Evolutionary conservation across 1,140 invertebrate species (phyloP).

Genomic region (Brachionus manjavacas): DNA sequence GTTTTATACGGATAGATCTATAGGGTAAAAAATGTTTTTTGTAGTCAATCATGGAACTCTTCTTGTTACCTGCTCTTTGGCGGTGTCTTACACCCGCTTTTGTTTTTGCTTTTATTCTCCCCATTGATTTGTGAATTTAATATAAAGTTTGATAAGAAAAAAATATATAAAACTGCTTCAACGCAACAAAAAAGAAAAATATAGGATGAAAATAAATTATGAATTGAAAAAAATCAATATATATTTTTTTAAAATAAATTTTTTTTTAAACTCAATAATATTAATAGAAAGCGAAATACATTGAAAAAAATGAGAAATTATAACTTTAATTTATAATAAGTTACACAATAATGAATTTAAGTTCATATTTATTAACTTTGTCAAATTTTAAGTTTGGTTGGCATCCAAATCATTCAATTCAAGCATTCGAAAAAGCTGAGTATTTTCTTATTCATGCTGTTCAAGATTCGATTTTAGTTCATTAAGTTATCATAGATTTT

Average conservation of each 20-base stretch:
- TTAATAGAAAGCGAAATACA: not conserved
- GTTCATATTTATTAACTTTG: not conserved
- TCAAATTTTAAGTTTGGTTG: not conserved
- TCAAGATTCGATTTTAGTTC: not conserved
- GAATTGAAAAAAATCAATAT: conserved; percentile 37
- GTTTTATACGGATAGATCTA: conserved; percentile 28
- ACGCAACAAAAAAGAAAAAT: not conserved
- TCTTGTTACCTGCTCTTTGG: not conserved
- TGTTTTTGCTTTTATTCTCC: conserved; percentile 1
- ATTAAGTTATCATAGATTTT: not conserved
- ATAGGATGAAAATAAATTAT: conserved; percentile 36
- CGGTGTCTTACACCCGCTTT: not conserved
- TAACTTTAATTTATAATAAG: not conserved
- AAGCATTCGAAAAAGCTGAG: not conserved
- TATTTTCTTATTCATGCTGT: not conserved
- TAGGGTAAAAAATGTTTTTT: not conserved
- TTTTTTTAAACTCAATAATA: not conserved
- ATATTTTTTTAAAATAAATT: conserved; percentile 16
- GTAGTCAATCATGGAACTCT: not conserved
- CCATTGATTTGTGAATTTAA: not conserved
- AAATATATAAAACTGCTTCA: not conserved
- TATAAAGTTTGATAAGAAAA: conserved; percentile 33
- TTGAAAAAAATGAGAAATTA: conserved; percentile 3
- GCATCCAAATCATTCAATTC: no score
- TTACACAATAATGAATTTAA: not conserved